Evolutionary conservation across 1,140 invertebrate species (phyloP).

Genomic region (Trigoniulus corallinus): DNA sequence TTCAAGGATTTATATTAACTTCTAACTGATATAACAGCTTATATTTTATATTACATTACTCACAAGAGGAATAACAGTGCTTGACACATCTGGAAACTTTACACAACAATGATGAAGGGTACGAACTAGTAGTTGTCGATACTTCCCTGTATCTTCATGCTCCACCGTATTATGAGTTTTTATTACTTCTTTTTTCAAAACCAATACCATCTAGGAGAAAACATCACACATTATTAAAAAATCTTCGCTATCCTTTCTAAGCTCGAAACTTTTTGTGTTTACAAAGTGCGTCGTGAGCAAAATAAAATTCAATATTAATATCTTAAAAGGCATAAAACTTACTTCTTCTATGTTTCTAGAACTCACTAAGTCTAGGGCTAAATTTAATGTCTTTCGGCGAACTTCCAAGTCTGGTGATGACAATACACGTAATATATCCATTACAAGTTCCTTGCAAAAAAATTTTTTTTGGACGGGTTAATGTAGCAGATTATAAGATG

Average conservation of each 20-base stretch:
- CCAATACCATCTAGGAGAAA: slow-evolving; percentile 53
- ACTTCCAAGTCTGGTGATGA: slow-evolving; percentile 90
- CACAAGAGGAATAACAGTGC: slow-evolving; percentile 74
- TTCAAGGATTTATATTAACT: neutral
- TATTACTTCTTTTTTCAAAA: slow-evolving; percentile 87
- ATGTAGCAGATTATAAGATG: neutral
- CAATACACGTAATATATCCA: slow-evolving; percentile 93
- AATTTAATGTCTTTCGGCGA: slow-evolving; percentile 61
- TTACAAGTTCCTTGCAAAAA: slow-evolving; percentile 75
- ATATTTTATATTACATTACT: slow-evolving; percentile 11
- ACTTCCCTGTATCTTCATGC: slow-evolving; percentile 90
- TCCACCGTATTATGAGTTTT: slow-evolving; percentile 74
- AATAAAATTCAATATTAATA: slow-evolving; percentile 1
- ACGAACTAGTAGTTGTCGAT: slow-evolving; percentile 83
- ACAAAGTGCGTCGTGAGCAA: slow-evolving; percentile 4
- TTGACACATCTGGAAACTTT: slow-evolving; percentile 94
- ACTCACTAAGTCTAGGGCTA: slow-evolving; percentile 82
- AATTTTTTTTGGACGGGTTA: neutral
- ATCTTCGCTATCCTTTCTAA: no score
- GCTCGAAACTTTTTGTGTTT: no score
- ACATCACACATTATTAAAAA: slow-evolving; percentile 9
- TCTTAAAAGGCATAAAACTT: slow-evolving; percentile 16
- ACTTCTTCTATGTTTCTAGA: slow-evolving; percentile 83
- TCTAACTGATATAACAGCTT: neutral
- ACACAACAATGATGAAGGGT: slow-evolving; percentile 90